Percentiles rank a stretch among this genome's conserved stretches.
Conservation (phyloP, 2,888 invertebrate genomes). For the Ochropacha duplaris region DNA sequence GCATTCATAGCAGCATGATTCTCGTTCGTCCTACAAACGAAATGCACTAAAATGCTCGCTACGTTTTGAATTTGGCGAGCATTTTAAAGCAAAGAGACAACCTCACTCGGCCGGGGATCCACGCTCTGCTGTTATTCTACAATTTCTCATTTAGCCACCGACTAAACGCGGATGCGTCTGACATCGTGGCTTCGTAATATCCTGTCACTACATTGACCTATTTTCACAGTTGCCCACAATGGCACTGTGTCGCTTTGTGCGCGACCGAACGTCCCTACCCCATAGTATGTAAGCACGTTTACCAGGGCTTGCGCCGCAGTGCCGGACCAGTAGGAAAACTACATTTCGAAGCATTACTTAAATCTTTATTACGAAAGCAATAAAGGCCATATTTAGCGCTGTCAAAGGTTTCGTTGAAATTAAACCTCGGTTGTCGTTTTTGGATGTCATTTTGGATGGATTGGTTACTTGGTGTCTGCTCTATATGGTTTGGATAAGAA, state of each 20-base stretch:
- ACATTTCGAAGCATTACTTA: slow-evolving; percentile 47
- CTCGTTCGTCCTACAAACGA: no score
- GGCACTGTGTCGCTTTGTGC: slow-evolving; percentile 39
- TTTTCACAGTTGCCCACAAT: slow-evolving; percentile 45
- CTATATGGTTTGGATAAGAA: slow-evolving; percentile 51
- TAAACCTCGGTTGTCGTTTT: slow-evolving; percentile 63
- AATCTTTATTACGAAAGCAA: slow-evolving; percentile 75
- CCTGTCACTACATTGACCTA: slow-evolving; percentile 69
- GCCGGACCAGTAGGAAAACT: slow-evolving; percentile 38
- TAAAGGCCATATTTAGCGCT: slow-evolving; percentile 70
- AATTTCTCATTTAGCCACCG: slow-evolving; percentile 73
- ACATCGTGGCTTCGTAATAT: slow-evolving; percentile 76
- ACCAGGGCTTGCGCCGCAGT: slow-evolving; percentile 3
- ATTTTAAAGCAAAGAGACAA: slow-evolving; percentile 23
- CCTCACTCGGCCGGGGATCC: slow-evolving; percentile 12
- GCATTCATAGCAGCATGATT: no score
- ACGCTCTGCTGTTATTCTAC: slow-evolving; percentile 37
- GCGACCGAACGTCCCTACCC: slow-evolving; percentile 25
- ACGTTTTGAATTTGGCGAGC: no score
- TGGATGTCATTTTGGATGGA: slow-evolving; percentile 46
- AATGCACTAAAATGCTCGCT: not conserved
- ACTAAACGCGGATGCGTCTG: slow-evolving; percentile 67
- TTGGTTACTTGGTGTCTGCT: slow-evolving; percentile 55
- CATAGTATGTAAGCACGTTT: slow-evolving; percentile 12
- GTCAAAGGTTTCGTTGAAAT: slow-evolving; percentile 68